Percentiles rank a stretch among this genome's conserved stretches.
Evolutionary conservation across 2,888 invertebrate species (phyloP).

Genomic region (Anodontia alba): DNA sequence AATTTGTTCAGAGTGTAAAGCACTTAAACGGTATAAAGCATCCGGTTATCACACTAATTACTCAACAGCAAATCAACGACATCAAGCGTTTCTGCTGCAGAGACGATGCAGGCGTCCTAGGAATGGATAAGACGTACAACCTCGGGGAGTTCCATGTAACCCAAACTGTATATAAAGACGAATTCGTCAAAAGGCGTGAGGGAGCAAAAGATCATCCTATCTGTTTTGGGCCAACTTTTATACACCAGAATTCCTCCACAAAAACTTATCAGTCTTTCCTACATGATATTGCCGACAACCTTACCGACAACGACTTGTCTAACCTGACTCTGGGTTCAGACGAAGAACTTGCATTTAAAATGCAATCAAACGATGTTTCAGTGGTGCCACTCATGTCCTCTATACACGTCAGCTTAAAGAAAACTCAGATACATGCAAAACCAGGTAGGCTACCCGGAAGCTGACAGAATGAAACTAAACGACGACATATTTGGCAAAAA

Average conservation of each 20-base stretch:
- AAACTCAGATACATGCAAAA: neutral
- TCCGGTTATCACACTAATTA: constrained; percentile 29
- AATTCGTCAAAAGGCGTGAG: neutral
- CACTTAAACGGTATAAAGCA: constrained; percentile 23
- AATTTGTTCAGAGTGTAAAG: constrained; percentile 26
- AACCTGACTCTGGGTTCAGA: neutral
- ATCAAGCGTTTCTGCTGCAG: constrained; percentile 35
- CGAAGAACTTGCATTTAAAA: neutral
- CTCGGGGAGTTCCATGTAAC: constrained; percentile 40
- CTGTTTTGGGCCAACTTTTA: neutral
- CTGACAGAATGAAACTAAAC: no score
- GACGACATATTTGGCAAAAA: neutral
- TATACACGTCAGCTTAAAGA: neutral
- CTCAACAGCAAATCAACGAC: constrained; percentile 25
- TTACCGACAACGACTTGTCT: neutral
- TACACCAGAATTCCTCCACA: neutral
- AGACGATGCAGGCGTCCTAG: constrained; percentile 20
- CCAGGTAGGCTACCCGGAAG: neutral
- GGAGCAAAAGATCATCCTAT: constrained; percentile 2
- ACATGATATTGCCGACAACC: neutral
- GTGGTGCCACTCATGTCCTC: neutral
- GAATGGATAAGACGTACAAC: constrained; percentile 43
- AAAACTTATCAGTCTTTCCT: neutral
- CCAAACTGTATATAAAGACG: constrained; percentile 33
- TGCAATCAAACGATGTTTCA: no score